These are phyloP conservation scores for Piaya cayana DNA, from an alignment of 2,113 vertebrate genomes.

Conservation along the genomic window DNA sequence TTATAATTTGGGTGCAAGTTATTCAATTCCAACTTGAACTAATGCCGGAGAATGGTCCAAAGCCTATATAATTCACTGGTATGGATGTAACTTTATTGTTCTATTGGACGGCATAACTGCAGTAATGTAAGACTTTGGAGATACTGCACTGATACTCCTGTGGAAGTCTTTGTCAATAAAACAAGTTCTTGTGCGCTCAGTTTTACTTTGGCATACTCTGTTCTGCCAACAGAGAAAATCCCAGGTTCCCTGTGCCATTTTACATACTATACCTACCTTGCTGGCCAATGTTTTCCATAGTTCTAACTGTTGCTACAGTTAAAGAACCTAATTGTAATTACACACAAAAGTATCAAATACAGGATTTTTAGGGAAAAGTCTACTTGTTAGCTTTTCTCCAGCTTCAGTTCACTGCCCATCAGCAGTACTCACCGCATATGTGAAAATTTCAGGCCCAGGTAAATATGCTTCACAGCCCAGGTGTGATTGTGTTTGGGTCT, in stretches of 20 bases:
- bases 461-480: background rate
- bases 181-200: background rate
- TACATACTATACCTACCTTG: background rate
- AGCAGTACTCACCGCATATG: fast-evolving
- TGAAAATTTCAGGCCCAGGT: background rate
- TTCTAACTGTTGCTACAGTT: background rate
- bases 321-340: background rate
- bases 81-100: background rate
- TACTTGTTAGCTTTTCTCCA: background rate
- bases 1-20: background rate
- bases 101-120: background rate
- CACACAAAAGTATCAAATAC: background rate
- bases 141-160: background rate
- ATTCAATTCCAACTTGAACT: background rate
- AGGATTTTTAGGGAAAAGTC: background rate
- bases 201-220: background rate
- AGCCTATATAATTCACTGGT: background rate
- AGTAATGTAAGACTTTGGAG: background rate
- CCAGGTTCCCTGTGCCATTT: background rate
- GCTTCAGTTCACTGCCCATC: background rate
- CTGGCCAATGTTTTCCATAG: background rate
- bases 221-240: background rate
- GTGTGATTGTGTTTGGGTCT: background rate
- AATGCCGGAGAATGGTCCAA: background rate
- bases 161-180: background rate